Conservation (phyloP, 1,140 invertebrate species). For the Tetramorium parvispinum region DNA sequence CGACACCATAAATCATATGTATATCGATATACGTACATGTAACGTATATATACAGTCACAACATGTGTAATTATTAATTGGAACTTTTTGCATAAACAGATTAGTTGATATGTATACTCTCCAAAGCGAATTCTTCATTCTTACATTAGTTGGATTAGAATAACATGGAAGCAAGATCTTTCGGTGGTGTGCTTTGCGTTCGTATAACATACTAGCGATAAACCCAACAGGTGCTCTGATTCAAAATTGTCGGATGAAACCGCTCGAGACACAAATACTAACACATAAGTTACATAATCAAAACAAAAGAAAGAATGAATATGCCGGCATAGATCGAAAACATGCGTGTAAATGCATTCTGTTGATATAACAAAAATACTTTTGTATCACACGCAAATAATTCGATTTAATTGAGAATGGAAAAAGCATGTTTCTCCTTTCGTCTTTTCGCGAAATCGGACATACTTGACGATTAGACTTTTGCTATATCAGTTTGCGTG, state of each 20-base stretch:
- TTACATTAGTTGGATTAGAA: conserved; percentile 72
- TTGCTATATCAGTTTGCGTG: conserved; percentile 73
- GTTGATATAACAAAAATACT: conserved; percentile 73
- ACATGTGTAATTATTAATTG: conserved; percentile 18
- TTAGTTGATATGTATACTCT: conserved; percentile 62
- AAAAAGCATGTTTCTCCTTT: not conserved
- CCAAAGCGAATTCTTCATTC: conserved; percentile 63
- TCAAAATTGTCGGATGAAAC: conserved; percentile 47
- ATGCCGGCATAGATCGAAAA: conserved; percentile 85
- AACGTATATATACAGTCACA: not conserved
- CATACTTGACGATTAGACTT: not conserved
- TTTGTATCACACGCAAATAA: conserved; percentile 66
- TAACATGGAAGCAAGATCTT: conserved; percentile 75
- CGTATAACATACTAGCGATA: conserved; percentile 68
- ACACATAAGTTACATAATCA: conserved; percentile 54
- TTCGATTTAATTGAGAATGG: not conserved
- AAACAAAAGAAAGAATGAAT: conserved; percentile 77
- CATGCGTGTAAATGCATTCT: conserved; percentile 81
- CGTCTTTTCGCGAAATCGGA: not conserved
- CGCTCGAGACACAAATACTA: conserved; percentile 55
- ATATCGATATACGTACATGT: not conserved
- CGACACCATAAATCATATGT: not conserved
- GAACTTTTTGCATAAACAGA: conserved; percentile 44
- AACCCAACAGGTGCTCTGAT: conserved; percentile 83
- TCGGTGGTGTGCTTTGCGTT: conserved; percentile 69